Base-by-base conservation (phyloP, 2,888 invertebrate species). In the Drosophila putrida region DNA sequence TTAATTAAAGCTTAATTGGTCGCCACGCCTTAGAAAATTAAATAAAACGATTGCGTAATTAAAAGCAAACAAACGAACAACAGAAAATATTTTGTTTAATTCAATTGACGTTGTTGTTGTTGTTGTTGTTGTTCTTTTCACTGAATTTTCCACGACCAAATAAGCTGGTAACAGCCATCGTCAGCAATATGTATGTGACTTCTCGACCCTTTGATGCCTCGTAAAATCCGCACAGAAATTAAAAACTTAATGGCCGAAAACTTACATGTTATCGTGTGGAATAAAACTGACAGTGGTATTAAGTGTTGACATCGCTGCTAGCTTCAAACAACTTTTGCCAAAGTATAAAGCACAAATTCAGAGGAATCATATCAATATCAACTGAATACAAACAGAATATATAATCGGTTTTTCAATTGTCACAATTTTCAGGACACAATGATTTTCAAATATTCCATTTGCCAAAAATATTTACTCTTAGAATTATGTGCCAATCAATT, bases 1-100 rank as follows among this genome's bases (percentile, higher is more conserved):
- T 82, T 83, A 86, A 82, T 82, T 82, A 83, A 87, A 80, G 68
- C 84, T 87, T 83, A 87, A 72, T 87, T 87, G 72, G 66, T 25
- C 13, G 77, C 41, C 75, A 62, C 71, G 76, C 75, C 75, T 76
- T 55, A 68, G 66, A 70, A 75, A 79, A 73, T 62, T 63, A 72
- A 78, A 82, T 79, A 66, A 70, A 77, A 65, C 59, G 74, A 77
- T 78, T 66, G 84, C 87, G 84, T 82, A 82, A 82, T 82, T 82
- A 80, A 82, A 84, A 84, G 79, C 65, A 87, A 84, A 82, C 81
- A 49, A 49, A 20, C 49, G 47, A 33, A 33, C 10, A 47, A 33
- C 11, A 39, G 54, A 57, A 59, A 55, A 59, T 58, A 60, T 66
- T 64, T 58, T 75, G 65, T 59, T 61, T 62, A 61, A 50, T 51